Percentiles rank a stretch among this genome's conserved stretches.
phyloP scores from a whole-genome alignment of 2,797 vertebrate species.

The Acanthurus leucopareius region DNA sequence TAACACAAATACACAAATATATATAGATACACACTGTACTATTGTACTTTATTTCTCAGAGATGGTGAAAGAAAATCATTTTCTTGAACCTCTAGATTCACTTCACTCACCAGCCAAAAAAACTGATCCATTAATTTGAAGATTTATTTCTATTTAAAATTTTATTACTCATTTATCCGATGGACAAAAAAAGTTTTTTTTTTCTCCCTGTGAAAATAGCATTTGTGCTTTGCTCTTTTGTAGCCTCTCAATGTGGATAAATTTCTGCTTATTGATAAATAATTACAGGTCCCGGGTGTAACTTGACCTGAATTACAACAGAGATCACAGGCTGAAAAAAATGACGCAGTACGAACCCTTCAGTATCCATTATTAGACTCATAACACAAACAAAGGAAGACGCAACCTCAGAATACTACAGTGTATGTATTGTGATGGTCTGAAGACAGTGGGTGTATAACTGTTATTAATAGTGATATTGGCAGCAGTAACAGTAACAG shows the following conservation, averaged over 20 bases:
- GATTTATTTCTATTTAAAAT: too few relatives aligned
- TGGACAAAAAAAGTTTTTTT: neutral
- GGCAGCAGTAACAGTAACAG: neutral
- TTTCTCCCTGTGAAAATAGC: neutral
- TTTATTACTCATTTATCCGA: too few relatives aligned
- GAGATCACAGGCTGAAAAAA: constrained; percentile 8
- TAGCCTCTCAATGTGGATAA: neutral
- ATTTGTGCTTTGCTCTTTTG: neutral
- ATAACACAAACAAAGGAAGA: neutral
- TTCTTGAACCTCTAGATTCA: too few relatives aligned
- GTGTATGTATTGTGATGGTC: neutral
- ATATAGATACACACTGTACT: too few relatives aligned
- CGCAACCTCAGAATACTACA: neutral
- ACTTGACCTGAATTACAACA: neutral
- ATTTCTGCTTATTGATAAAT: constrained; percentile 14
- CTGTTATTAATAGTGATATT: neutral
- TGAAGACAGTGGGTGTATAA: neutral
- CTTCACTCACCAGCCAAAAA: too few relatives aligned
- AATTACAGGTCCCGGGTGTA: neutral
- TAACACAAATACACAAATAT: neutral
- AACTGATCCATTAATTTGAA: too few relatives aligned
- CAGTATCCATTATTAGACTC: constrained; percentile 3
- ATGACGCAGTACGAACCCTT: neutral
- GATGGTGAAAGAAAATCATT: neutral
- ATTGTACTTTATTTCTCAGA: neutral